Evolutionary conservation across 1,140 invertebrate species (phyloP).

Genomic region (Holotrichia oblita): DNA sequence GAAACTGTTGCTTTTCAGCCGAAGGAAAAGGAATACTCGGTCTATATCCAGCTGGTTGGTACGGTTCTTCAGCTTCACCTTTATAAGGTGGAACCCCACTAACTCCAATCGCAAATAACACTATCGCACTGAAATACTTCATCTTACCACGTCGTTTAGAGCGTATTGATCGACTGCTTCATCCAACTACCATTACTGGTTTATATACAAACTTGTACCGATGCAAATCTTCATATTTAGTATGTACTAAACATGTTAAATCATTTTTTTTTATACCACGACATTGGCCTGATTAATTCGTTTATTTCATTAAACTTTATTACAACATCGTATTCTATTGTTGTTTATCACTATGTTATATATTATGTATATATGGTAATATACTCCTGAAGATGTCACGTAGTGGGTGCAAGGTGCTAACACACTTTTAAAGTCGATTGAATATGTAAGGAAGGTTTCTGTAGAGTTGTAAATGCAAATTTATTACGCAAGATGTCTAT

Average conservation of each 20-base stretch:
- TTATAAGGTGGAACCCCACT: background rate
- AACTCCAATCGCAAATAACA: background rate
- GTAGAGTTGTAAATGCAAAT: constrained; percentile 26
- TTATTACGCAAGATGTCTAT: background rate
- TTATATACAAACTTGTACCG: background rate
- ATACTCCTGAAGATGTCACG: background rate
- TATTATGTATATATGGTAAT: constrained; percentile 14
- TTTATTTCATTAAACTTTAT: background rate
- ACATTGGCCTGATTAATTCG: constrained; percentile 19
- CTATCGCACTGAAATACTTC: background rate
- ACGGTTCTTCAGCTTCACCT: background rate
- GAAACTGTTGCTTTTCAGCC: background rate
- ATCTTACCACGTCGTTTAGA: background rate
- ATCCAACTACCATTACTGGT: background rate
- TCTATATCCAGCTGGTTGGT: background rate
- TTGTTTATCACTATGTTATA: background rate
- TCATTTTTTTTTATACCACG: background rate
- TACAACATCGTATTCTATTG: background rate
- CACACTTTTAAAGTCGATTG: background rate
- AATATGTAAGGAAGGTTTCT: background rate
- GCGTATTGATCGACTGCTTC: background rate
- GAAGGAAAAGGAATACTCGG: background rate
- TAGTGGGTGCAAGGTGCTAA: constrained; percentile 5
- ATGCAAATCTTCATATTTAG: background rate
- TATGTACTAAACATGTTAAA: background rate